These are phyloP conservation scores for Procambarus clarkii DNA, from an alignment of 1,140 invertebrate genomes.

Conservation along the genomic window DNA sequence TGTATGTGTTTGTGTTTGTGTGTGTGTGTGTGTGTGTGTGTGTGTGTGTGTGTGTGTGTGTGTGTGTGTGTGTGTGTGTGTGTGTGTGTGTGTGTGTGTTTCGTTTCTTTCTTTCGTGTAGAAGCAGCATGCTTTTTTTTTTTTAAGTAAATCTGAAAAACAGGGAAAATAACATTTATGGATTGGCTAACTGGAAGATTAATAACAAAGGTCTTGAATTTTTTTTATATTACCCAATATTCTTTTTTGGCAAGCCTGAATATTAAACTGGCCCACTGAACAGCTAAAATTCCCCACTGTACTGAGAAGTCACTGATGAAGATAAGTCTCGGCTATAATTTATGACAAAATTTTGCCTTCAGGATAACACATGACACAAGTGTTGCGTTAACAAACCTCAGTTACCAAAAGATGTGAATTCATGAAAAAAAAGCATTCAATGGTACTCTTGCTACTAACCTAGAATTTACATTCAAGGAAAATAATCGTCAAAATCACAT, in stretches of 20 bases:
- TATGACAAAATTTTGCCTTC: background rate
- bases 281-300: background rate
- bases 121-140: slow-evolving; percentile 1
- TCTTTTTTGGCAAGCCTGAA: background rate
- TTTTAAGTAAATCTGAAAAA: slow-evolving; percentile 4
- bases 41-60: no score
- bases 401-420: background rate
- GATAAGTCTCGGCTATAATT: background rate
- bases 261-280: background rate
- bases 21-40: no score
- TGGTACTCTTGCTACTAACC: no score
- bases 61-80: no score
- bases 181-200: background rate
- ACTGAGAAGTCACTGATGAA: background rate
- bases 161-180: background rate
- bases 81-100: no score
- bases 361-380: background rate
- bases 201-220: background rate
- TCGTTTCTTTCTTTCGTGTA: no score
- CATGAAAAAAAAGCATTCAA: background rate
- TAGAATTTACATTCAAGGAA: no score
- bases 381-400: slow-evolving; percentile 30
- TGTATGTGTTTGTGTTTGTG: no score
- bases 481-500: no score
- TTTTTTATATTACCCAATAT: slow-evolving; percentile 3